These are phyloP conservation scores for Diogma glabrata DNA, from an alignment of 2,888 invertebrate species.

Conservation along the genomic window DNA sequence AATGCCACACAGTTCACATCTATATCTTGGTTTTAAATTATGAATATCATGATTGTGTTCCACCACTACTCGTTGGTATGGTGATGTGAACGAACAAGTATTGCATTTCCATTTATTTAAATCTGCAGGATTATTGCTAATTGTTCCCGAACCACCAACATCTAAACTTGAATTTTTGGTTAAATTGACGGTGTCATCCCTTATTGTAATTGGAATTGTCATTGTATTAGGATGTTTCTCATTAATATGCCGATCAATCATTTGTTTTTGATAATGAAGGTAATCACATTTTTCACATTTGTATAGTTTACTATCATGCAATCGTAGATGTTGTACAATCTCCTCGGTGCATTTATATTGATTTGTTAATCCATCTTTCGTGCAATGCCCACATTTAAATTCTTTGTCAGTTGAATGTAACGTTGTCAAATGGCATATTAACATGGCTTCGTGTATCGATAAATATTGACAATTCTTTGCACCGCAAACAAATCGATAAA, in stretches of 20 bases:
- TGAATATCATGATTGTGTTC: slow-evolving; percentile 49
- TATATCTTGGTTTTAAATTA: slow-evolving; percentile 53
- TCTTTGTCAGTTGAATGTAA: slow-evolving; percentile 49
- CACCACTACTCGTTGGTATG: slow-evolving; percentile 46
- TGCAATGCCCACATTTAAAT: slow-evolving; percentile 64
- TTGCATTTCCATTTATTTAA: slow-evolving; percentile 52
- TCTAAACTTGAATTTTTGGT: too few species aligned
- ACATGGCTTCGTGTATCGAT: slow-evolving; percentile 57
- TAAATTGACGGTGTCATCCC: too few species aligned
- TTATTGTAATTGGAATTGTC: too few species aligned
- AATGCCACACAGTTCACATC: slow-evolving; percentile 56
- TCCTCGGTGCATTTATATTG: slow-evolving; percentile 46
- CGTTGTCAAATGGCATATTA: slow-evolving; percentile 59
- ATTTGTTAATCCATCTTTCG: too few species aligned
- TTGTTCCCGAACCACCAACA: too few species aligned
- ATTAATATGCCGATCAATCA: slow-evolving; percentile 53
- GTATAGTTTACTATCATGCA: slow-evolving; percentile 61
- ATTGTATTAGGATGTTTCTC: slow-evolving; percentile 54
- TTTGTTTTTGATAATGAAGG: slow-evolving; percentile 48
- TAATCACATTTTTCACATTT: slow-evolving; percentile 59
- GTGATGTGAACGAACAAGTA: slow-evolving; percentile 49
- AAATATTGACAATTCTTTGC: slow-evolving; percentile 57
- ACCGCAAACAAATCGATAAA: slow-evolving; percentile 57
- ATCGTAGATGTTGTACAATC: slow-evolving; percentile 58
- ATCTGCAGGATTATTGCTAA: not conserved